Evolutionary conservation across 1,140 invertebrate species (phyloP), one percentile per base, ranked within the genome.

Genomic region (Drosophila pandora): DNA sequence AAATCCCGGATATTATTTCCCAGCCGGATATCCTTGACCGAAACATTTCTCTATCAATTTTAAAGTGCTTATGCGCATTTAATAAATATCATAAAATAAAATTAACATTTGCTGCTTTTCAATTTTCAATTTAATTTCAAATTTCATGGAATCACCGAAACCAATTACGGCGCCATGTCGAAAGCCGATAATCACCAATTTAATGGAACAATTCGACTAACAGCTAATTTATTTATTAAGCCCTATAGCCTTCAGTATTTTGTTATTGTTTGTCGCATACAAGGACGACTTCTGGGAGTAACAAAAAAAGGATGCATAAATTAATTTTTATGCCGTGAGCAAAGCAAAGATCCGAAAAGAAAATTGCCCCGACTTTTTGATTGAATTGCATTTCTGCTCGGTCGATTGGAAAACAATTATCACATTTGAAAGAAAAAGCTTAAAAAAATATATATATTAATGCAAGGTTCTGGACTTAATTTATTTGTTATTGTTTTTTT

Each of bases 331-430:
- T 12, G 13, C 28, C 39, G 23, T 12, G 32, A 54, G 55, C 49
- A 49, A 72, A 52, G 50, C 25, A 43, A 32, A 23, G 8, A 22
- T 25, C 8, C 30, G 37, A 58, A 28, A 57, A 41, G 10, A 17
- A 53, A 45, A 58, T 39, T 5, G 22, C 3, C 3, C 5, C 56
- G 56, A 76, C 62, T 60, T 45, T 34, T 49, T 65, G 65, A 75
- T 75, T 65, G 53, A 75, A 63, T 62, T 75, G 48, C 59, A 53
- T 75, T 74, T 58, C 52, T 65, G 77, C 76, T 80, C 56, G 13
- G 65, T 75, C 52, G 65, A 55, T 56, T 75, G 71, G 59, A 80
- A 80, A 80, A 58, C 63, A 79, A 79, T 75, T 79, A 75, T 60
- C 64, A 61, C 57, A 65, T 45, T 65, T 70, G 25, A 9, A 55